phyloP scores from a whole-genome alignment of 2,797 vertebrate genomes.

The Karalla daura region DNA sequence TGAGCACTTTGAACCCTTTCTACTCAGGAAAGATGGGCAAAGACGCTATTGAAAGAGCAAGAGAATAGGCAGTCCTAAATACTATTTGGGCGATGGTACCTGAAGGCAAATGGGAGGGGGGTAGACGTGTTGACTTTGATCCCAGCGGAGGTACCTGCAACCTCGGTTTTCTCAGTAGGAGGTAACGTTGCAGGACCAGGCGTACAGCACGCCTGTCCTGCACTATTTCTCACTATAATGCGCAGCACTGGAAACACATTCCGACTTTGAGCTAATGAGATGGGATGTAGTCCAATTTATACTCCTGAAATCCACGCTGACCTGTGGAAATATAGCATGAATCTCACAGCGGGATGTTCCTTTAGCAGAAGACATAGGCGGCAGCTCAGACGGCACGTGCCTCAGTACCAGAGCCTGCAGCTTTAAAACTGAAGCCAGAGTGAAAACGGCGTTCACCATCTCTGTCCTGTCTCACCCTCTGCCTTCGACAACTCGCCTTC shows the following conservation, averaged over 20 bases:
- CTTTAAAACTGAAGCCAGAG: constrained; percentile 10
- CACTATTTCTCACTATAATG: constrained; percentile 5
- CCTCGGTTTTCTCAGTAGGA: constrained; percentile 18
- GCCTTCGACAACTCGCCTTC: too few species aligned
- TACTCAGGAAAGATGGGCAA: constrained; percentile 55
- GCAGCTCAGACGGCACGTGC: background rate
- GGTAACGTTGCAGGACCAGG: constrained; percentile 8
- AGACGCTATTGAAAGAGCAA: constrained; percentile 51
- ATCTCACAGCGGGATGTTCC: constrained; percentile 38
- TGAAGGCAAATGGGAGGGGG: constrained; percentile 6
- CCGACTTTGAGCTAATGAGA: constrained; percentile 20
- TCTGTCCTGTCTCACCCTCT: constrained; percentile 15
- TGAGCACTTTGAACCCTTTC: constrained; percentile 66
- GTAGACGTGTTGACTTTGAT: constrained; percentile 37
- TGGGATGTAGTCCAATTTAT: background rate
- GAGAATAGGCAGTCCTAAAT: constrained; percentile 41
- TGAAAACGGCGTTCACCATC: constrained; percentile 38
- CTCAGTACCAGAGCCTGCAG: constrained; percentile 5
- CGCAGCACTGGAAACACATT: constrained; percentile 18
- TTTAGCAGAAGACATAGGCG: background rate
- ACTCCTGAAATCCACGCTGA: constrained; percentile 13
- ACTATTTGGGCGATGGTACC: constrained; percentile 17
- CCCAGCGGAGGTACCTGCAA: constrained; percentile 9
- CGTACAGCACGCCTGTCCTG: background rate
- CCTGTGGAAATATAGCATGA: constrained; percentile 9